A percentile compares a stretch with the other conserved stretches of the same genome.
These are phyloP conservation scores for Ptilonorhynchus violaceus DNA, from an alignment of 2,113 vertebrate genomes.

Conservation along the genomic window DNA sequence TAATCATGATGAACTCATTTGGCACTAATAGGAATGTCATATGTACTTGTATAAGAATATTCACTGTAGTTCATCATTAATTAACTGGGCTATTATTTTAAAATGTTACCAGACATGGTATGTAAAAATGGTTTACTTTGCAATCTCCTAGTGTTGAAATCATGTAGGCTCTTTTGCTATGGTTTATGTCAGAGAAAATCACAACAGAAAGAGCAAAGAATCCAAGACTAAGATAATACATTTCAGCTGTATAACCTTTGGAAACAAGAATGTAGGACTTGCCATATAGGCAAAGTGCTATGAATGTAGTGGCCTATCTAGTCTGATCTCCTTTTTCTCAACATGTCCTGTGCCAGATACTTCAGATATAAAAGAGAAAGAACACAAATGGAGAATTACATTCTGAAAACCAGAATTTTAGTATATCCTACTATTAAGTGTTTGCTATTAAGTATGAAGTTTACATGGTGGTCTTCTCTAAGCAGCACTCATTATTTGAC, in stretches of 20 bases:
- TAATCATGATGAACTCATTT: constrained; percentile 81
- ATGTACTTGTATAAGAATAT: constrained; percentile 77
- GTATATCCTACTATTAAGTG: neutral
- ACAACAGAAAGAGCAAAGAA: constrained; percentile 70
- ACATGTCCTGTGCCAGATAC: neutral
- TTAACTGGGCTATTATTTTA: constrained; percentile 81
- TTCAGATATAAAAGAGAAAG: neutral
- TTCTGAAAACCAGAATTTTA: neutral
- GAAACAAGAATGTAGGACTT: constrained; percentile 17
- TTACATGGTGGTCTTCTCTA: neutral
- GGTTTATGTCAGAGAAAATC: constrained; percentile 76
- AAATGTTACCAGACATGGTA: constrained; percentile 85
- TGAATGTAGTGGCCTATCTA: neutral
- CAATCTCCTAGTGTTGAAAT: constrained; percentile 77
- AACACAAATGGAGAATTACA: neutral
- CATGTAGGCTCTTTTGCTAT: constrained; percentile 69
- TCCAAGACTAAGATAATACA: constrained; percentile 56
- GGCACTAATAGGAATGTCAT: constrained; percentile 77
- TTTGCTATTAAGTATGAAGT: neutral
- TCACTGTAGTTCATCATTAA: constrained; percentile 81
- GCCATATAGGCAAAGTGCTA: neutral
- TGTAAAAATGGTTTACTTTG: constrained; percentile 82
- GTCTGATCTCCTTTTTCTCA: neutral
- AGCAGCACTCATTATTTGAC: neutral
- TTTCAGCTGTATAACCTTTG: constrained; percentile 61